phyloP scores from a whole-genome alignment of 2,888 invertebrate species.

The Rhaphigaster nebulosa region DNA sequence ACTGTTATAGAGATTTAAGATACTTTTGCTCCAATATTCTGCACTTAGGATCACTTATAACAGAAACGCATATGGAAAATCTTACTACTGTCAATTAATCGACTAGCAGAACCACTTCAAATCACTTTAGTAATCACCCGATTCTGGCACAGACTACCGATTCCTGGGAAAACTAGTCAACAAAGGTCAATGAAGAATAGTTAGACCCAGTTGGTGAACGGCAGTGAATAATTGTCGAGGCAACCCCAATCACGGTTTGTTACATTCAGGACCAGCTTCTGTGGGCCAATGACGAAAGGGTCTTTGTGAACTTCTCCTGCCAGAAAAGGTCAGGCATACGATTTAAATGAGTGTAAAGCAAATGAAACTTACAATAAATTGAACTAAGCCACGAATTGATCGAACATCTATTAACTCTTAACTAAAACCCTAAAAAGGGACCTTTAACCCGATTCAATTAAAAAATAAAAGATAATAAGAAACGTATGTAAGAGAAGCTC shows the following conservation, averaged over 20 bases:
- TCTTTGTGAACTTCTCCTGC: background rate
- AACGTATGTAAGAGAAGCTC: too few species aligned
- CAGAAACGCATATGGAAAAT: too few species aligned
- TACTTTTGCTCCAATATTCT: too few species aligned
- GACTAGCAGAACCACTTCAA: too few species aligned
- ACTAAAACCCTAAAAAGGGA: background rate
- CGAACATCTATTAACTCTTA: background rate
- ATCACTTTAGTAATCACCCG: background rate
- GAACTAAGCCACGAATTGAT: background rate
- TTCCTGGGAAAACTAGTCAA: background rate
- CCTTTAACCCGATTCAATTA: background rate
- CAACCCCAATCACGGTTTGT: background rate
- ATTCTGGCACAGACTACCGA: background rate
- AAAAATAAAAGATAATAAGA: background rate
- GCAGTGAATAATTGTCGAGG: background rate
- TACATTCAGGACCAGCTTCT: background rate
- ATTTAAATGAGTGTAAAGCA: background rate
- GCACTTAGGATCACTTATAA: too few species aligned
- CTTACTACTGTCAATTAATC: too few species aligned
- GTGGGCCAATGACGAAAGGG: background rate
- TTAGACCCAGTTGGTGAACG: background rate
- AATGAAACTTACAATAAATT: background rate
- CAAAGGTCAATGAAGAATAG: background rate
- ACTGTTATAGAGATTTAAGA: too few species aligned
- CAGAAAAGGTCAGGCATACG: background rate